A percentile compares a stretch with the other conserved stretches of the same genome.
These are phyloP conservation scores for Percopsis omiscomaycus DNA, from an alignment of 2,797 vertebrate species.

Conservation along the genomic window DNA sequence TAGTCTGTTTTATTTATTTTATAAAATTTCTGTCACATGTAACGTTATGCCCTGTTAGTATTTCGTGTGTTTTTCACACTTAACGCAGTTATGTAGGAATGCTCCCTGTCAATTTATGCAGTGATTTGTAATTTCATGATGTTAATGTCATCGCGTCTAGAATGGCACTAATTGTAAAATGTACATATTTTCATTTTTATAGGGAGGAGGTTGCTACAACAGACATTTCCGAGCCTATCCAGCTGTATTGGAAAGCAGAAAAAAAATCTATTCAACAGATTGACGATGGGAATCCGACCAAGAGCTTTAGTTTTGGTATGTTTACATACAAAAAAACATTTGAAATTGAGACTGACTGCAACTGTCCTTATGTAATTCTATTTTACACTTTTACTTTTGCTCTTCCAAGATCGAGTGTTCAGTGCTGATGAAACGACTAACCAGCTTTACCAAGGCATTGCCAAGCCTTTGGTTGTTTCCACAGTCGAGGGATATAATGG, in stretches of 20 bases:
- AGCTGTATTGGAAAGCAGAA: conserved; percentile 84
- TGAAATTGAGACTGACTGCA: background rate
- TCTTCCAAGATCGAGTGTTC: conserved; percentile 87
- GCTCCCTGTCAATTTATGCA: too few species aligned
- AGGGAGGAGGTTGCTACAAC: conserved; percentile 61
- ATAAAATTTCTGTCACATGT: too few species aligned
- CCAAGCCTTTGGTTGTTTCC: conserved; percentile 90
- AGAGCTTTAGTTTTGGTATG: conserved; percentile 90
- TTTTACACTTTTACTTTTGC: background rate
- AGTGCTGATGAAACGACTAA: conserved; percentile 81
- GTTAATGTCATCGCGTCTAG: too few species aligned
- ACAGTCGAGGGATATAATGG: conserved; percentile 92
- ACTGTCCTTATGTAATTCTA: background rate
- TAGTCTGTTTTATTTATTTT: too few species aligned
- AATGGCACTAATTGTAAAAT: background rate
- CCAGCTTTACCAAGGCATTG: conserved; percentile 86
- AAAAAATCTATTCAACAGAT: conserved; percentile 81
- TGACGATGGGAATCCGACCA: conserved; percentile 82
- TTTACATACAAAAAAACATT: background rate
- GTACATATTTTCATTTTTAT: background rate
- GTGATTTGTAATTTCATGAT: too few species aligned
- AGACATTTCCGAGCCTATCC: conserved; percentile 63
- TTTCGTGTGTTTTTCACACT: too few species aligned
- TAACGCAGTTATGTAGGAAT: too few species aligned
- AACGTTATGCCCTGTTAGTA: too few species aligned